phyloP scores from a whole-genome alignment of 2,113 vertebrate species.

The Seriola quinqueradiata region DNA sequence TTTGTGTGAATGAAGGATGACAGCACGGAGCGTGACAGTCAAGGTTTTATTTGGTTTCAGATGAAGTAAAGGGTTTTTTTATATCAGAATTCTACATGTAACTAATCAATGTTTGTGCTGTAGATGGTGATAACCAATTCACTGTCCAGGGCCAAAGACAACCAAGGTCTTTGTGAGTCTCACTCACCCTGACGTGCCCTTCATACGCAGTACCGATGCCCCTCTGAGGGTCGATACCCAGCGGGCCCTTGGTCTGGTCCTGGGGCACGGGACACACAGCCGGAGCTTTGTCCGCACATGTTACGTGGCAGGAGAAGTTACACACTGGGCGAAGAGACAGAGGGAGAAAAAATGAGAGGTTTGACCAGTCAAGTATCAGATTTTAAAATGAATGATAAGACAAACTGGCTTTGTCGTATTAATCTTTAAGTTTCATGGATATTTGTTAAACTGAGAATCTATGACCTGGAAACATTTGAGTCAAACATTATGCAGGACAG shows the following conservation, averaged over 20 bases:
- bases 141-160: not conserved
- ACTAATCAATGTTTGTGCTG: not conserved
- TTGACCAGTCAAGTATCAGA: not conserved
- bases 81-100: not conserved
- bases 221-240: conserved; percentile 96
- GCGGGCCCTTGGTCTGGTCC: conserved; percentile 95
- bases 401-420: not conserved
- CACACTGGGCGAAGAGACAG: conserved; percentile 85
- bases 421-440: not conserved
- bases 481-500: not conserved
- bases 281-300: conserved; percentile 98
- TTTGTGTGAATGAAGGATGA: not conserved
- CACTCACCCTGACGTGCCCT: conserved; percentile 93
- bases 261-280: conserved; percentile 94
- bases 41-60: not conserved
- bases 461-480: not conserved
- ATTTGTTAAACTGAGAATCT: not conserved
- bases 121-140: not conserved
- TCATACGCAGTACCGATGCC: conserved; percentile 97
- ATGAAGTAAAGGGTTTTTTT: not conserved
- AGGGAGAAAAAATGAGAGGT: not conserved
- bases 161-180: not conserved
- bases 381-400: not conserved
- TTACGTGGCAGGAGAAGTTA: conserved; percentile 98
- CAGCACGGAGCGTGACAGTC: not conserved